Evolutionary conservation across 1,140 invertebrate species (phyloP), one percentile per base, ranked within the genome.

Genomic region (Macrostomum lignano): DNA sequence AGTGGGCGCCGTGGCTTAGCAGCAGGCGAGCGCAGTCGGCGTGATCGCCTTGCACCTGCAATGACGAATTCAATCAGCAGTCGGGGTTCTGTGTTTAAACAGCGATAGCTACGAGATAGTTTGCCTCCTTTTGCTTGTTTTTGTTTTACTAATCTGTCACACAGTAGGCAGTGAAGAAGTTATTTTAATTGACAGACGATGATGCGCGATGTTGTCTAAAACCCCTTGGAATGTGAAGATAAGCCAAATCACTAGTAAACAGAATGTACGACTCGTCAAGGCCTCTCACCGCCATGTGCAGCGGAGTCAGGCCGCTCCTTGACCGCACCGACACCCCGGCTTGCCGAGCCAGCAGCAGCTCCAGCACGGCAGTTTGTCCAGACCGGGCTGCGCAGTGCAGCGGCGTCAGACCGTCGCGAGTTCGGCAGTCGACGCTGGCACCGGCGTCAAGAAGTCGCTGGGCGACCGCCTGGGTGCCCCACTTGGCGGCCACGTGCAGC

Each of bases 381-480:
- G 79, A 88, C 36, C 91, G 63, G 1, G 84, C 79, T 3, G 82
- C 84, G 58, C 88, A 71, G 45, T 71, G 69, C 7, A 70, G 46
- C 10, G 79, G 78, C 2, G 84, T 93, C 31, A 94, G 62, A 1
- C 86, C 81, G 56, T 94, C 86, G 38, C 32, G 17, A 14, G 32
- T 33, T n/a, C 19, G 13, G 19, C 32, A 33, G 14, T 13, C 6
- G 5, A 33, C 19, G 14, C 24, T 17, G 26, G 32, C 32, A 3
- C 32, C 32, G 9, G 13, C 9, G 5, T 33, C 22, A 4, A 33
- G 60, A 22, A 96, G 63, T 21, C 94, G 62, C 6, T 71, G 68
- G 3, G 91, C 84, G 76, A 96, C 86, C 47, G 88, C 88, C 25
- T 70, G 70, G 61, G 93, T 88, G 41, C 88, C 91, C 88, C 88